Evolutionary conservation across 2,797 vertebrate genomes (phyloP).

Genomic region (Premnoplex brunnescens): DNA sequence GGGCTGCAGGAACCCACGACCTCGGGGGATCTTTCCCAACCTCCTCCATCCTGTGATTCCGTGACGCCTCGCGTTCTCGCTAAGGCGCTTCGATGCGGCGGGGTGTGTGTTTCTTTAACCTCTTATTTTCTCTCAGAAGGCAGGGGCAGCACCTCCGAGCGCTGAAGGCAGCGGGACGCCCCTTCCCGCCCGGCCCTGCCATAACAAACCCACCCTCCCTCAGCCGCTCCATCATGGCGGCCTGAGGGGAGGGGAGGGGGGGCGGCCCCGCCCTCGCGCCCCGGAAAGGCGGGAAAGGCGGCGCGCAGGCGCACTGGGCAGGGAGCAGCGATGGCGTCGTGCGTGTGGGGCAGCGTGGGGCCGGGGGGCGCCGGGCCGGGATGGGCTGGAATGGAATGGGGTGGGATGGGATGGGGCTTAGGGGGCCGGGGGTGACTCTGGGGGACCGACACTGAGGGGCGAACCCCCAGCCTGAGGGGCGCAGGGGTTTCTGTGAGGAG

Average conservation of each 20-base stretch:
- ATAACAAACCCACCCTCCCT: not conserved
- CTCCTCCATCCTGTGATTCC: too few relatives aligned
- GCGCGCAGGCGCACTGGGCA: not conserved
- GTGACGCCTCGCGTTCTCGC: rapidly evolving
- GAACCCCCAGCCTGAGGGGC: rapidly evolving
- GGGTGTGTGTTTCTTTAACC: too few relatives aligned
- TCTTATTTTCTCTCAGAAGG: not conserved
- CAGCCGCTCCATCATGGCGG: rapidly evolving
- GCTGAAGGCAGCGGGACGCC: rapidly evolving
- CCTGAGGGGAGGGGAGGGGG: too few relatives aligned
- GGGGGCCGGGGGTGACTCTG: rapidly evolving
- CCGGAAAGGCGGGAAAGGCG: not conserved
- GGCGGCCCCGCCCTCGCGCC: not conserved
- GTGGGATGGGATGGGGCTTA: too few relatives aligned
- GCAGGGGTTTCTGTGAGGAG: too few relatives aligned
- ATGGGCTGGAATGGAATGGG: too few relatives aligned
- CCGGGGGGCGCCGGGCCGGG: too few relatives aligned
- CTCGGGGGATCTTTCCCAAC: too few relatives aligned
- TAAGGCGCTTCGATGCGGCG: too few relatives aligned
- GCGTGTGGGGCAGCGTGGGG: too few relatives aligned
- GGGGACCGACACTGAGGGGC: not conserved
- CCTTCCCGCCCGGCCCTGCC: too few relatives aligned
- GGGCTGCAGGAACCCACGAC: too few relatives aligned
- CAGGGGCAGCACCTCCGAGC: rapidly evolving
- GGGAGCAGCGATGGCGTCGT: rapidly evolving